These are phyloP conservation scores for Solenopsis invicta DNA, from an alignment of 1,140 invertebrate genomes.

Conservation along the genomic window DNA sequence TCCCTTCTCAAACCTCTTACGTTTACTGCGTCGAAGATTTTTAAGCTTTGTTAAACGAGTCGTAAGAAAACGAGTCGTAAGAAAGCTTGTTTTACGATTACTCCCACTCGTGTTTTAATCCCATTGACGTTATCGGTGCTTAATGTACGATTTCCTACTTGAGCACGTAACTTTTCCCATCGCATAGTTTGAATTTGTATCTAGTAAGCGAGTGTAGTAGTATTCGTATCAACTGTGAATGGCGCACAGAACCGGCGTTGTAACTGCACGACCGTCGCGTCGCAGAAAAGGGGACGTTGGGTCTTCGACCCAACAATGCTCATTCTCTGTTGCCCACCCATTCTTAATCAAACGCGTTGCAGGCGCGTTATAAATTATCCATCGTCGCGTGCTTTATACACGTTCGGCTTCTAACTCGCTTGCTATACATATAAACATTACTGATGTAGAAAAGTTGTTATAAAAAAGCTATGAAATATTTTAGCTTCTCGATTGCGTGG, in stretches of 20 bases:
- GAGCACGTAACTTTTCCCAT: conserved; percentile 2
- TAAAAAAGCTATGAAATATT: conserved; percentile 81
- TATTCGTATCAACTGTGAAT: conserved; percentile 48
- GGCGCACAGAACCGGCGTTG: conserved; percentile 36
- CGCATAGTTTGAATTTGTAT: not conserved
- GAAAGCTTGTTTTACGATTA: not conserved
- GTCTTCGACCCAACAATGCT: conserved; percentile 53
- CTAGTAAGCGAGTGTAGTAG: not conserved
- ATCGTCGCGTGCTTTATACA: not conserved
- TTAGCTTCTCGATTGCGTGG: conserved; percentile 95
- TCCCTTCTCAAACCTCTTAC: not conserved
- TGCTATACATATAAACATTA: not conserved
- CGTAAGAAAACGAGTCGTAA: not conserved
- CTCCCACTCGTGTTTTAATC: not conserved
- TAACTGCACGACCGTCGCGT: conserved; percentile 7
- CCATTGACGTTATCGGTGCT: not conserved
- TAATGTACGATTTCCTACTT: conserved; percentile 19
- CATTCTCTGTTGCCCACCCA: not conserved
- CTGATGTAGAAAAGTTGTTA: not conserved
- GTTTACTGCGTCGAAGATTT: not conserved
- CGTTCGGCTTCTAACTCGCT: not conserved
- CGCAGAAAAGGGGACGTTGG: conserved; percentile 42
- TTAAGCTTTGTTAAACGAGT: not conserved
- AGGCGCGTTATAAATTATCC: not conserved
- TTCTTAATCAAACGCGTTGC: conserved; percentile 47